Evolutionary conservation across 37 sponge, comb jelly and placozoan genomes (phyloP), one percentile per base, ranked within the genome.

Genomic region (Spongia lamella): DNA sequence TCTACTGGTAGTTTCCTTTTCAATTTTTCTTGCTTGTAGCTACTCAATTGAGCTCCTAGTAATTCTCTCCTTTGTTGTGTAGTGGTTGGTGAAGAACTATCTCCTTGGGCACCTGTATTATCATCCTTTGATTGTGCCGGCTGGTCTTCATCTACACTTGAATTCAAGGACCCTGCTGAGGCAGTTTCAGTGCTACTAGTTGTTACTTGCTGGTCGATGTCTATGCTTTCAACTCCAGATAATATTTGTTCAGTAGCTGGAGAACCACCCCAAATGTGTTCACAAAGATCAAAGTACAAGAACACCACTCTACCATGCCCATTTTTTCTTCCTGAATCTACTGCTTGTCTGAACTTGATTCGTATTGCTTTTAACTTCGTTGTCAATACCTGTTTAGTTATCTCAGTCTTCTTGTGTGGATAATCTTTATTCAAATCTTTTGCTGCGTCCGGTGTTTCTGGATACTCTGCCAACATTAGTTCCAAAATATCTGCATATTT

Each of bases 401-500:
- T 34, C 32, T 73, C 57, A 20, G 19, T 21, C 24, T 57, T 73
- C 2, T 7, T 73, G 36, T 73, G 73, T 14, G 57, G 57, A 22
- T 36, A 73, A 35, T 56, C 73, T 30, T 73, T 73, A 32, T 19
- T 19, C 53, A 69, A 43, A 17, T 56, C 36, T 56, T 7, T 35
- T 1, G 57, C 59, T 31, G 38, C 57, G n/a, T 55, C 57, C 9
- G 30, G 1, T 16, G 34, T 51, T 26, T 1, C 16, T 22, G 71
- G 71, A 32, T 50, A 36, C 4, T 53, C 17, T 26, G 1, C 32
- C 53, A 21, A 16, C 24, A 70, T 14, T 70, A 0, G 54, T 31
- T 70, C 71, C 31, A 30, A 53, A 53, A 70, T 73, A 6, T 53
- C 73, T 27, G 17, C 56, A 35, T 73, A 73, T 57, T 73, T 73